Evolutionary conservation across 2,113 vertebrate species (phyloP).

Genomic region (Fukomys damarensis): DNA sequence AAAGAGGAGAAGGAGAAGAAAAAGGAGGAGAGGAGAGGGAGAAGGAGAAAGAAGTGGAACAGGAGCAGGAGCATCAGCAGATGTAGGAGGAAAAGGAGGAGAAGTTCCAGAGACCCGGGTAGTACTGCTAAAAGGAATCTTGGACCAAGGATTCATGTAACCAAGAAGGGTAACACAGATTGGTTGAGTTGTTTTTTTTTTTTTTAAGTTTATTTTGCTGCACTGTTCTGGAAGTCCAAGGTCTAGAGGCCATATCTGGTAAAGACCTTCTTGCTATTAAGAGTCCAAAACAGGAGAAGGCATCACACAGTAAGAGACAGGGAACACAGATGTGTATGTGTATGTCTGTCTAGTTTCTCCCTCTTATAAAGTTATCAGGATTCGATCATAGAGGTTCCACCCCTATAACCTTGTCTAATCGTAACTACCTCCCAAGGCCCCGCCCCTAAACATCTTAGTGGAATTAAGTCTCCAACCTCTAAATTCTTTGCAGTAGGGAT

Average conservation of each 20-base stretch:
- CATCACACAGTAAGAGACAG: background rate
- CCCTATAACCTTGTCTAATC: background rate
- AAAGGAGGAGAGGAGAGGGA: too few species aligned
- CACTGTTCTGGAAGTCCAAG: background rate
- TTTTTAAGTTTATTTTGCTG: background rate
- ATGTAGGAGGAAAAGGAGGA: too few species aligned
- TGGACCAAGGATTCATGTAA: background rate
- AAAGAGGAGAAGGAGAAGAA: background rate
- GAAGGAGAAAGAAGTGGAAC: too few species aligned
- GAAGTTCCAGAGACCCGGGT: background rate
- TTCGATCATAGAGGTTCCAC: background rate
- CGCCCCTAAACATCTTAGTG: background rate
- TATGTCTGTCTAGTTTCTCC: background rate
- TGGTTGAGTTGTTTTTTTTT: background rate
- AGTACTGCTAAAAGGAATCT: background rate
- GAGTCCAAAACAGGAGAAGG: background rate
- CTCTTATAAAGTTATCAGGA: background rate
- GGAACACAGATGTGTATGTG: background rate
- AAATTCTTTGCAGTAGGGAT: background rate
- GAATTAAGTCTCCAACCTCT: background rate
- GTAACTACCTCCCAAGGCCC: background rate
- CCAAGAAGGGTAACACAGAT: background rate
- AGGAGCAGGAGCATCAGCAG: too few species aligned
- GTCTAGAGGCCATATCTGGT: background rate
- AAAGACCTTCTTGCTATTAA: background rate